Percentiles rank a stretch among this genome's conserved stretches.
phyloP scores from a whole-genome alignment of 2,113 vertebrate genomes.

The Lonchura striata region DNA sequence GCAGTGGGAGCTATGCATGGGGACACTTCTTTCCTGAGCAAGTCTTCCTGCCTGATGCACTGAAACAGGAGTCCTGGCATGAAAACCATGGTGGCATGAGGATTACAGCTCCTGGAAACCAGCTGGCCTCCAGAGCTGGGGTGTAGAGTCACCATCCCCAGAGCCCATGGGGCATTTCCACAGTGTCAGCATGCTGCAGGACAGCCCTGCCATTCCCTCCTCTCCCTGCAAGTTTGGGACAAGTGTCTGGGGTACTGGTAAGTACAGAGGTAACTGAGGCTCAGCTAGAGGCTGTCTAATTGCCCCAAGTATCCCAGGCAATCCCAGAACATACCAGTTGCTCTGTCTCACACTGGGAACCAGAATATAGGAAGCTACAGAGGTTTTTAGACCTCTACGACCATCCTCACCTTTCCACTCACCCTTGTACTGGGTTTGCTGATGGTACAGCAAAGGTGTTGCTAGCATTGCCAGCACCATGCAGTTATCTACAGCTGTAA shows the following conservation, averaged over 20 bases:
- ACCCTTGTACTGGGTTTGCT: neutral
- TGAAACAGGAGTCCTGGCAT: neutral
- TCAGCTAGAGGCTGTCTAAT: neutral
- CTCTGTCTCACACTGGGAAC: neutral
- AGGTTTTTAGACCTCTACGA: neutral
- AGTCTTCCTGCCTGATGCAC: neutral
- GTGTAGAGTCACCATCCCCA: neutral
- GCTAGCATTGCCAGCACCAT: neutral
- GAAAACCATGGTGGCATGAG: neutral
- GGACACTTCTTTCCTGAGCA: neutral
- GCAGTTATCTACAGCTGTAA: neutral
- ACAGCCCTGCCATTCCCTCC: neutral
- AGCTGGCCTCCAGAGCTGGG: neutral
- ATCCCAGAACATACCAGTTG: neutral
- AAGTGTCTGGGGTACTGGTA: neutral
- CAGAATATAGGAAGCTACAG: neutral
- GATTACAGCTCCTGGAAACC: neutral
- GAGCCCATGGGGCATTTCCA: fast-evolving
- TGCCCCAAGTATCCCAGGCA: neutral
- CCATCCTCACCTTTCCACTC: neutral
- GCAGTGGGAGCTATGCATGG: neutral
- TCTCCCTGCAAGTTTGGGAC: neutral
- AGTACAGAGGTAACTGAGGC: neutral
- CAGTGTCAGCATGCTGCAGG: neutral
- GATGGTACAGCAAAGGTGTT: neutral